A percentile compares a stretch with the other conserved stretches of the same genome.
These are phyloP conservation scores for Agonopterix subpropinquella DNA, from an alignment of 2,888 invertebrate species.

Conservation along the genomic window DNA sequence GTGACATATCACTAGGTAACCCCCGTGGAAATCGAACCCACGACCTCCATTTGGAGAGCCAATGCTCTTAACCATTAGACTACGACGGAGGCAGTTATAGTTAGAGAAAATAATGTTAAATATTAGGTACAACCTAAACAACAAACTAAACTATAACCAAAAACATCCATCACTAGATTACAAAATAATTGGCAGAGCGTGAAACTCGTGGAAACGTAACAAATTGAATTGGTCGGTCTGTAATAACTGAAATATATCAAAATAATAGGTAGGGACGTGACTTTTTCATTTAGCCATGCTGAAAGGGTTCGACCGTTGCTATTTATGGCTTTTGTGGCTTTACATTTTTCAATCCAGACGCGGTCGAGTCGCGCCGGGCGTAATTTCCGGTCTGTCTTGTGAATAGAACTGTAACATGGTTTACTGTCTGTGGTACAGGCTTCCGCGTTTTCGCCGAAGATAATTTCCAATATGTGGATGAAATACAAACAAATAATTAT, in stretches of 20 bases:
- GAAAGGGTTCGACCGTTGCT: constrained; percentile 8
- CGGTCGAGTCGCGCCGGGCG: constrained; percentile 10
- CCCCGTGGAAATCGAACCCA: too few species aligned
- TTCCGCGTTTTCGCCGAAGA: constrained; percentile 50
- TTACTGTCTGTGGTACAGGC: constrained; percentile 92
- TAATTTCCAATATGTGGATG: too few species aligned
- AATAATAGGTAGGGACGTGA: not conserved
- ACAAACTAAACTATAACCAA: constrained; percentile 9
- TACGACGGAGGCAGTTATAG: too few species aligned
- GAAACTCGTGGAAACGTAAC: too few species aligned
- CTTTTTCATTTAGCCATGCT: constrained; percentile 4
- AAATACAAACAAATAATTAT: too few species aligned
- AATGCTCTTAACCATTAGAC: too few species aligned
- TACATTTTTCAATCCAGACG: constrained; percentile 21
- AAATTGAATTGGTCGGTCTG: too few species aligned
- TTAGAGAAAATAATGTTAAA: too few species aligned
- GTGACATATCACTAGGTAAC: too few species aligned
- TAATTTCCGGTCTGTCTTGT: constrained; percentile 22
- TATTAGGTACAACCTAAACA: too few species aligned
- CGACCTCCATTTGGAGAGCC: too few species aligned
- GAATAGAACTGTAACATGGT: constrained; percentile 5
- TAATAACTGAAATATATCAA: not conserved
- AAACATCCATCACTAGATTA: constrained; percentile 1
- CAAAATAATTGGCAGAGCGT: too few species aligned
- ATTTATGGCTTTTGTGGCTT: constrained; percentile 13